Percentiles rank a stretch among this genome's conserved stretches.
phyloP scores from a whole-genome alignment of 2,797 vertebrate species.

The Sardinella longiceps region DNA sequence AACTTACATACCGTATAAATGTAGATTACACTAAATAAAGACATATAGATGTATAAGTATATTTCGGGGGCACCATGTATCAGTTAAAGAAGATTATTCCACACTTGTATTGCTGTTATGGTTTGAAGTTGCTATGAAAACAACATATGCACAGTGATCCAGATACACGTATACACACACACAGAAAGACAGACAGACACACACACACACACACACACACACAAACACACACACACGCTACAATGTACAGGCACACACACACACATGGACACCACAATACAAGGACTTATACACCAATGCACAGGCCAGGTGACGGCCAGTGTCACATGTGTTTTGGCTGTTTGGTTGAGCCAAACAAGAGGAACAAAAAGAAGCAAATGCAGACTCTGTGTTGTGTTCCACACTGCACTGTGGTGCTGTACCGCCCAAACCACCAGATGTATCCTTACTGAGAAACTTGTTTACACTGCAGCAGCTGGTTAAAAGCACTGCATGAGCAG shows the following conservation, averaged over 20 bases:
- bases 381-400: neutral
- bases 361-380: neutral
- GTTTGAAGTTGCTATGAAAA: too few relatives aligned
- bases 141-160: too few relatives aligned
- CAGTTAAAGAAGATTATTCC: too few relatives aligned
- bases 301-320: constrained; percentile 32
- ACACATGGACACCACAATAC: too few relatives aligned
- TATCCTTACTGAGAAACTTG: constrained; percentile 6
- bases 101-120: too few relatives aligned
- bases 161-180: neutral
- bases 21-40: neutral
- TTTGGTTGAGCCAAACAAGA: neutral
- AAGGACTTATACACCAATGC: constrained; percentile 41
- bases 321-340: neutral
- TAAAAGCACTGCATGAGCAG: neutral
- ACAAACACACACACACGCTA: neutral
- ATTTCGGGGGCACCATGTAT: too few relatives aligned
- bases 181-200: neutral
- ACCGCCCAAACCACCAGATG: constrained; percentile 8
- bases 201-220: neutral
- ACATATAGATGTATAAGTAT: too few relatives aligned
- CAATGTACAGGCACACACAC: too few relatives aligned
- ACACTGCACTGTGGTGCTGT: neutral
- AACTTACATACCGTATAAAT: neutral
- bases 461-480: constrained; percentile 19